Evolutionary conservation across 2,113 vertebrate species (phyloP), one percentile per base, ranked within the genome.

Genomic region (Chlamydotis undulata): DNA sequence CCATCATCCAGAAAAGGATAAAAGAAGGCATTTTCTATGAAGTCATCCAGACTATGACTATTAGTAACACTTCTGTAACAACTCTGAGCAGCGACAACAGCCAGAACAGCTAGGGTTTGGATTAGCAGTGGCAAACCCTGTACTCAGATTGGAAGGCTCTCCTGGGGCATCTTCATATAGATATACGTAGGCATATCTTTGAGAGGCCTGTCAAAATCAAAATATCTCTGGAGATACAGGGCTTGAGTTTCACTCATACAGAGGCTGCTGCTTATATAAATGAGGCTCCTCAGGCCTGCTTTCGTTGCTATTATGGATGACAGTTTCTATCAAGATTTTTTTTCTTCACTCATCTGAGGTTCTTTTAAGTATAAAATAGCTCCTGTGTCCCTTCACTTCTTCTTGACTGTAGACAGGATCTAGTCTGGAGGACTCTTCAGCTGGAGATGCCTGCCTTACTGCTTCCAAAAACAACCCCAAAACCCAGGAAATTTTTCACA

Each of bases 191-290:
- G 83, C 93, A 93, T 75, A 70, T 77, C 93, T 94, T 92, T 83
- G 79, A 94, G 90, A 84, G 73, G 83, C 88, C 88, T 96, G 93
- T 94, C 93, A 96, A 96, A 94, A 96, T 86, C 92, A 94, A 93
- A 96, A 88, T 96, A 96, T 95, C 90, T 95, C 93, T 86, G 76
- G 82, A 96, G 79, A 93, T 87, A 59, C 37, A 67, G 68, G 52
- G 56, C 83, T 90, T 63, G 83, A 60, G 68, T 90, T 88, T 93
- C 89, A 64, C 73, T 96, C 90, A 68, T 65, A 94, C 19, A 83
- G 83, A 95, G 82, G 79, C 88, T 96, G 90, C 68, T 91, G 79
- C 93, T 96, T 95, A 89, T 80, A 95, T 93, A 95, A 97, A 92
- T 77, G 93, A 95, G 52, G 71, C 59, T 96, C 56, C 80, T 93